These are phyloP conservation scores for Poeciliopsis infans DNA, from an alignment of 2,797 vertebrate genomes.

Conservation along the genomic window DNA sequence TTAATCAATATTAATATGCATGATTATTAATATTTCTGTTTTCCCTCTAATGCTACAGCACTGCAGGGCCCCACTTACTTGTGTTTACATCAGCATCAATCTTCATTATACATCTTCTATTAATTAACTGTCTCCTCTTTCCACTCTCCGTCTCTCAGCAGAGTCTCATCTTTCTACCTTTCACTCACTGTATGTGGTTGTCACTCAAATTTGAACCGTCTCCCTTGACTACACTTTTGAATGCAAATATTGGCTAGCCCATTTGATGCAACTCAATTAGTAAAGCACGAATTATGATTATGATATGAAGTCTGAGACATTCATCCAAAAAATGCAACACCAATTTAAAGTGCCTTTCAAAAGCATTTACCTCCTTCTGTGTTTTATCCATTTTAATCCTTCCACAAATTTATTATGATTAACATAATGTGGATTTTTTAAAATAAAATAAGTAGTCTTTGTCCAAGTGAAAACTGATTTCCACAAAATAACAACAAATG, in stretches of 20 bases:
- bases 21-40: constrained; percentile 77
- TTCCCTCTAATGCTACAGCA: constrained; percentile 43
- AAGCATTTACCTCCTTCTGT: no score
- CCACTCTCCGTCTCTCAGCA: neutral
- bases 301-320: neutral
- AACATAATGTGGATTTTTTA: no score
- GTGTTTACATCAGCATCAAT: constrained; percentile 70
- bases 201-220: constrained; percentile 28
- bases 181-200: constrained; percentile 6
- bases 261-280: constrained; percentile 34
- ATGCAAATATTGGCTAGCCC: constrained; percentile 37
- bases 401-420: no score
- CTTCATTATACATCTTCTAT: constrained; percentile 62
- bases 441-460: no score
- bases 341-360: no score
- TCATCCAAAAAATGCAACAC: neutral
- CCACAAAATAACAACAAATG: no score
- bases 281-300: constrained; percentile 16
- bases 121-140: constrained; percentile 32
- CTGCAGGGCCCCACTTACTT: constrained; percentile 45
- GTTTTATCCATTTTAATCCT: no score
- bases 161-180: constrained; percentile 2
- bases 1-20: constrained; percentile 77
- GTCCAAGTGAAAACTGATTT: no score
- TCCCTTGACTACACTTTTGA: constrained; percentile 32